Base-by-base conservation (phyloP, 2,797 vertebrate genomes). In the Cossypha niveicapilla region DNA sequence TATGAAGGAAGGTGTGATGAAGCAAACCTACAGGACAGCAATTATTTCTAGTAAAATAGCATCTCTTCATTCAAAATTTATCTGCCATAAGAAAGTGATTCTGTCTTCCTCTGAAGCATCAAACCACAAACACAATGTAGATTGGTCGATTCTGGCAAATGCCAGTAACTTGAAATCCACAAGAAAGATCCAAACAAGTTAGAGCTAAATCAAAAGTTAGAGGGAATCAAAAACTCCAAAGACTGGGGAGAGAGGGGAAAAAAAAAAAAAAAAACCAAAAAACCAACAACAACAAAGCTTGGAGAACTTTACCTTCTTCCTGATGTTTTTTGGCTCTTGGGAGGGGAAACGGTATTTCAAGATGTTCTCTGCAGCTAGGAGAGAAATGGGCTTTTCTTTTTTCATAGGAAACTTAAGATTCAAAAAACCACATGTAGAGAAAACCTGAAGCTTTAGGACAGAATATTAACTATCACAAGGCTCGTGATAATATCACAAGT, bases 11-110 rank as follows among this genome's bases (percentile, higher is more conserved):
- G 22, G n/a, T 75, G 47, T n/a, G 18, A 61, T 53, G 72, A 86
- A 89, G 74, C 58, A 93, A 90, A 91, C 70, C 66, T 73, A 56
- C 32, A 95, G 14, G 28, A 96, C 41, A 91, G 51, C 56, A 74
- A 96, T 74, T 92, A 80, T 77, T 78, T 53, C 22, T 61, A 62
- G 41, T 25, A 89, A 89, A 94, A 80, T 18, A 79, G 8, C 17
- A 85, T 37, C 28, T 35, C 18, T 34, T 18, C 19, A 16, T 9
- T 19, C 63, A 85, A 86, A 67, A 91, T 51, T 47, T 44, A 74
- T 58, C 22, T 68, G 27, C 12, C 61, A 2, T 53, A 82, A 45
- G 37, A 66, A 84, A 75, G 66, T 2, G 2, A 44, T 58, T 80
- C 39, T 54, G 23, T 24, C 23, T 78, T 86, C 62, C 60, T 53